Base-by-base conservation (phyloP, 1,140 invertebrate species). In the Pachypsylla venusta region DNA sequence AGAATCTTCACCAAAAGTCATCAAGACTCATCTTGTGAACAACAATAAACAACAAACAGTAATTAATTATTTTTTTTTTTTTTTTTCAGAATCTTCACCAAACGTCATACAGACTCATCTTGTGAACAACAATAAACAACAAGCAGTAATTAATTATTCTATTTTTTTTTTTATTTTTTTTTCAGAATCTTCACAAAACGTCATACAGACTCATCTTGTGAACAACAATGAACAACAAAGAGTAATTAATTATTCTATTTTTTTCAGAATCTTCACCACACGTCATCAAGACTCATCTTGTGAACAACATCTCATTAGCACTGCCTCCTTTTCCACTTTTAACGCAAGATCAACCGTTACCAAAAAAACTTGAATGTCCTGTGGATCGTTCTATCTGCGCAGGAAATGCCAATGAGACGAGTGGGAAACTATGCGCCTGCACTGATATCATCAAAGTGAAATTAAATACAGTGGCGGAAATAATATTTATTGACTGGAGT, bases 401-500 rank as follows among this genome's bases (percentile, higher is more conserved):
- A 5, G 22, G 22, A 5, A 48, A n/a, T n/a, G 42, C 42, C 16
- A 22, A 48, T 3, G 4, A 4, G 4, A 5, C 22, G n/a, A n/a
- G n/a, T 1, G 13, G 25, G 27, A 19, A 22, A 10, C 30, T 42
- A 3, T 57, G 56, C 35, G 56, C 28, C 2, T 57, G 56, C 28
- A 12, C 25, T 1, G 20, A 57, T 14, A 39, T 57, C 16, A 40
- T 57, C 30, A 57, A 57, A 40, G 30, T 57, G 16, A 4, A 4
- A 1, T 24, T 27, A 1, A 57, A 57, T 24, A 24, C 16, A 2
- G 35, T 40, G 1, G 26, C 40, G 20, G 35, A 35, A 22, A 40
- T 57, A 12, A 40, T 57, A 14, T 13, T 57, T 40, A 22, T 57
- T 19, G 56, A 57, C 39, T 13, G 56, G 42, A 10, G 42, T 48